Evolutionary conservation across 2,113 vertebrate species (phyloP), one percentile per base, ranked within the genome.

Genomic region (Galemys pyrenaicus): DNA sequence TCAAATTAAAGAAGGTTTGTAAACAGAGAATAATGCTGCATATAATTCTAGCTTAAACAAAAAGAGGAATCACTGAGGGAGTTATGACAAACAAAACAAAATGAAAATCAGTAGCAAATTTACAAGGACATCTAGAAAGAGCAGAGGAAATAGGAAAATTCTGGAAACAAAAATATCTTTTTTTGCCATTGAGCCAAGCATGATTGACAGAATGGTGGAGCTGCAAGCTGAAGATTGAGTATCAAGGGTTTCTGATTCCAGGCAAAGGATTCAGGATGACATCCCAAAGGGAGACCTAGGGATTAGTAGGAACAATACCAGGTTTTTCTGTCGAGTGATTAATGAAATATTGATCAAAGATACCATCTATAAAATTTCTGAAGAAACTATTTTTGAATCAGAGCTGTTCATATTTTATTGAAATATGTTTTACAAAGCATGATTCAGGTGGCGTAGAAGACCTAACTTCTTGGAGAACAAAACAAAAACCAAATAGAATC

Each of bases 361-460:
- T 86, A 84, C 32, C 78, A 54, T 87, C 24, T 92, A 94, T 82
- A 94, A 68, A 82, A 51, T 89, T 91, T 93, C 46, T 51, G 30
- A 87, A 87, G 71, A 92, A 91, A 60, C 28, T 71, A 77, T 67
- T 93, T 92, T 89, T 87, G 24, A 92, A 67, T 74, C 64, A 74
- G 58, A 58, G 32, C 30, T 56, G 8, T 89, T 94, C 20, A 22
- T 44, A 17, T 68, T 95, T n/a, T 65, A 56, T 87, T 93, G 89
- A 95, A 87, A 91, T 84, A n/a, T 51, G 62, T 68, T 74, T 94
- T 91, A 65, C 13, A 82, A 79, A 74, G 37, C 30, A 77, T 74
- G 17, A 74, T 92, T 92, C 30, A 54, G 81, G 58, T 82, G 37
- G 77, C 73, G 89, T 81, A 73, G 12, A 77, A 41, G 37, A 3